Evolutionary conservation across 2,113 vertebrate species (phyloP).

Genomic region (Carassius auratus): DNA sequence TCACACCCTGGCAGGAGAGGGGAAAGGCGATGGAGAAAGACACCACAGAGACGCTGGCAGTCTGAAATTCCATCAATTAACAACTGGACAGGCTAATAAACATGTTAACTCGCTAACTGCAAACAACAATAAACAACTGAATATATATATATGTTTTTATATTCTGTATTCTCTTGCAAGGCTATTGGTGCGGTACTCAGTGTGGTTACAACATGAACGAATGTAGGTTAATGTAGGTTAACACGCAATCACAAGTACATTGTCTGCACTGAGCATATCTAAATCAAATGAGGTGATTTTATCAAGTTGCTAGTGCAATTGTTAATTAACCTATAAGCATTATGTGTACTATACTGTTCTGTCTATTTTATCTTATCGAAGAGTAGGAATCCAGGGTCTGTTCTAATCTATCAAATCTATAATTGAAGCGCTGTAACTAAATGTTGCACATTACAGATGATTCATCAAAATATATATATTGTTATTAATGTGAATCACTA

Average conservation of each 20-base stretch:
- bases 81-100: background rate
- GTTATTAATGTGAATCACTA: slow-evolving; percentile 1
- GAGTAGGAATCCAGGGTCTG: slow-evolving; percentile 21
- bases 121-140: background rate
- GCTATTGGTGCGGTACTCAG: background rate
- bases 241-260: slow-evolving; percentile 11
- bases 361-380: slow-evolving; percentile 21
- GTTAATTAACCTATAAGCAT: slow-evolving; percentile 26
- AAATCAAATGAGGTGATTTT: slow-evolving; percentile 21
- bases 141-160: background rate
- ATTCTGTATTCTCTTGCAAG: background rate
- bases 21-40: slow-evolving; percentile 9
- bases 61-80: slow-evolving; percentile 19
- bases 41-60: background rate
- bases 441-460: background rate
- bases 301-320: slow-evolving; percentile 22
- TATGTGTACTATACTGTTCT: slow-evolving; percentile 11
- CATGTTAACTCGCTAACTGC: background rate
- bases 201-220: background rate
- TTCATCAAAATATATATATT: background rate
- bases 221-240: slow-evolving; percentile 14
- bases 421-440: slow-evolving; percentile 29
- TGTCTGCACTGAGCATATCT: slow-evolving; percentile 19
- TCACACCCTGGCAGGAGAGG: slow-evolving; percentile 27
- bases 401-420: slow-evolving; percentile 25